phyloP scores from a whole-genome alignment of 2,888 invertebrate genomes.

The Nomada lathburiana region DNA sequence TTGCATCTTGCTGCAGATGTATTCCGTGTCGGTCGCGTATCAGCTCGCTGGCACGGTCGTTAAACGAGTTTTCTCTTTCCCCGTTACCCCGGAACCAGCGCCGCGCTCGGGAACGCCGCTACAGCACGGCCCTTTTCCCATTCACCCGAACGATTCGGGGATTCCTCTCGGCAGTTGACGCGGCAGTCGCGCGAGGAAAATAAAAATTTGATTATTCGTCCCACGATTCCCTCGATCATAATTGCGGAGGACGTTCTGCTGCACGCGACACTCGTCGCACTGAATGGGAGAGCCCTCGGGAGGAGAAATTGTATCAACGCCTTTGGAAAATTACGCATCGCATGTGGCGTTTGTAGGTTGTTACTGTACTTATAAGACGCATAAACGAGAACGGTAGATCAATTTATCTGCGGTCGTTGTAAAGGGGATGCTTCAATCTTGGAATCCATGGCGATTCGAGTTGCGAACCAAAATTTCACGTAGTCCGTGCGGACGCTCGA shows the following conservation, averaged over 20 bases:
- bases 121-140: slow-evolving; percentile 26
- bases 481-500: no score
- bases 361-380: no score
- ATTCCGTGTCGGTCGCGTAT: slow-evolving; percentile 72
- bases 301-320: background rate
- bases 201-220: slow-evolving; percentile 68
- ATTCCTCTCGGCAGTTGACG: slow-evolving; percentile 59
- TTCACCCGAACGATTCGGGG: slow-evolving; percentile 33
- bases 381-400: no score
- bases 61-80: slow-evolving; percentile 69
- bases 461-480: no score
- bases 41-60: slow-evolving; percentile 66
- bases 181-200: slow-evolving; percentile 58
- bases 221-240: slow-evolving; percentile 62
- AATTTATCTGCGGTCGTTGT: no score
- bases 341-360: no score
- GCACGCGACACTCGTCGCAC: background rate
- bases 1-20: slow-evolving; percentile 73
- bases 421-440: no score
- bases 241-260: slow-evolving; percentile 45
- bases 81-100: slow-evolving; percentile 37
- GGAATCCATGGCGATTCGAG: no score
- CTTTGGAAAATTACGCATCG: background rate
- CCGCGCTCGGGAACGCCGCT: slow-evolving; percentile 41
- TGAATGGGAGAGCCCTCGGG: background rate